Evolutionary conservation across 2,113 vertebrate species (phyloP), one percentile per base, ranked within the genome.

Genomic region (Mohoua ochrocephala): DNA sequence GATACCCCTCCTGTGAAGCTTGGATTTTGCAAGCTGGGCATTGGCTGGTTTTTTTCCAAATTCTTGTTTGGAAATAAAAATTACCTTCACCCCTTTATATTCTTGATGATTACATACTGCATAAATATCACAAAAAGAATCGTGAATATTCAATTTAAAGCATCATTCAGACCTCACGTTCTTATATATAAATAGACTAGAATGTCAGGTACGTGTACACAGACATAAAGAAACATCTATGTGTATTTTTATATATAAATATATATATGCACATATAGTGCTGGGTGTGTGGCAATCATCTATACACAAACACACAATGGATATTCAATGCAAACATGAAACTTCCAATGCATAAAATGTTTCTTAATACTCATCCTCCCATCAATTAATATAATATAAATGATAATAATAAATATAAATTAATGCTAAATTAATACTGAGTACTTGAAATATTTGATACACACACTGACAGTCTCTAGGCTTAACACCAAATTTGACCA

Each of bases 11-110:
- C 18, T 13, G 4, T 18, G 10, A 88, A 67, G 39, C 22, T 35
- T 57, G 50, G 56, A 23, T 12, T 45, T 12, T 64, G 20, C 42
- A 77, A 92, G 20, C 17, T 64, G 28, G 2, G 7, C 0, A 0
- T 15, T 59, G 14, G 4, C 35, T 44, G n/a, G 2, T 5, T 23
- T 37, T 59, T 52, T 53, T 17, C 13, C 44, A 78, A 57, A 33
- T 22, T 64, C 27, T 70, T 68, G 8, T 68, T 61, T 83, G n/a
- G 87, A 94, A 85, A 91, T 23, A 57, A 81, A 95, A 42, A 20
- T 26, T 22, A 64, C 21, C 30, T 53, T 82, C 8, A 49, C 6
- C 7, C 10, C 9, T 68, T 63, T 37, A 52, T 60, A 44, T 52
- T 60, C 28, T 22, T 73, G 27, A 53, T 39, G 3, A 63, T 68